A percentile compares a stretch with the other conserved stretches of the same genome.
phyloP scores from a whole-genome alignment of 1,140 invertebrate species.

The Brachystomella parvula region DNA sequence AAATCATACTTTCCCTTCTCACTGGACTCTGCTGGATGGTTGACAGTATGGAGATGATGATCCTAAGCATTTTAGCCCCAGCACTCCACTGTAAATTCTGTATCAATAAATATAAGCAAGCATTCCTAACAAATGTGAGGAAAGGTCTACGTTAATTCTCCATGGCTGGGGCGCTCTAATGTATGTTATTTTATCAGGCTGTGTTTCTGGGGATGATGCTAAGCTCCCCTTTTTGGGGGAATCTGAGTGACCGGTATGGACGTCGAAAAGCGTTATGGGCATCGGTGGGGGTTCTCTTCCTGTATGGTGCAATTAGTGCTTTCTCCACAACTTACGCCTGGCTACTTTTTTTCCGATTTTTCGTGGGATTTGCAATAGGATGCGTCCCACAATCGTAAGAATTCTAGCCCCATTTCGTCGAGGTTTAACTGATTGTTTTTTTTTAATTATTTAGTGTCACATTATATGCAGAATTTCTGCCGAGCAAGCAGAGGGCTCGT shows the following conservation, averaged over 20 bases:
- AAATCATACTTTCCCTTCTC: constrained; percentile 78
- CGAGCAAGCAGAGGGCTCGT: constrained; percentile 82
- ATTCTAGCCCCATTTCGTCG: constrained; percentile 19
- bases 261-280: constrained; percentile 78
- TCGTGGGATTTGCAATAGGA: constrained; percentile 92
- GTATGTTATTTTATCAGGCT: constrained; percentile 51
- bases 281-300: constrained; percentile 79
- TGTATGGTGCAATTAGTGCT: constrained; percentile 82
- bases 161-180: no score
- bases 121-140: constrained; percentile 62
- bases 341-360: constrained; percentile 77
- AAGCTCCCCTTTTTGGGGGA: constrained; percentile 91
- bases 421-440: constrained; percentile 19
- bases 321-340: constrained; percentile 85
- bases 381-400: constrained; percentile 94
- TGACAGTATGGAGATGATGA: constrained; percentile 98
- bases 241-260: constrained; percentile 88
- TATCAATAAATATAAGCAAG: constrained; percentile 69
- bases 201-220: constrained; percentile 96
- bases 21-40: constrained; percentile 91
- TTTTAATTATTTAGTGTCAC: constrained; percentile 65
- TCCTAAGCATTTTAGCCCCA: constrained; percentile 84
- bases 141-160: constrained; percentile 14
- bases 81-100: constrained; percentile 90
- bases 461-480: constrained; percentile 92